A percentile compares a stretch with the other conserved stretches of the same genome.
Evolutionary conservation across 2,113 vertebrate genomes (phyloP).

Genomic region (Zosterops borbonicus): DNA sequence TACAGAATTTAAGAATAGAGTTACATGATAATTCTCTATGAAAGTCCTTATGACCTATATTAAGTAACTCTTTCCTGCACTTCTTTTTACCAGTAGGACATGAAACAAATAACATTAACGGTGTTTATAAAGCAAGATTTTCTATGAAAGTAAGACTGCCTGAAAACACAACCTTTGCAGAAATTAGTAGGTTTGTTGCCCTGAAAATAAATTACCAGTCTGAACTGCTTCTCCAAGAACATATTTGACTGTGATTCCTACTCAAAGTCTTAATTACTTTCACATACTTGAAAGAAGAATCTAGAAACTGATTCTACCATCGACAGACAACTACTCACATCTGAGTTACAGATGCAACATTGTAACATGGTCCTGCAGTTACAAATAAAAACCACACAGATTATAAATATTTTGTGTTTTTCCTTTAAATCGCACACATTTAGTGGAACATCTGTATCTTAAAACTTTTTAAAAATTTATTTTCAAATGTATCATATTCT

Average conservation of each 20-base stretch:
- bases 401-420: constrained; percentile 78
- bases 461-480: background rate
- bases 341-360: background rate
- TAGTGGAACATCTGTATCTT: background rate
- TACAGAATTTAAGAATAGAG: background rate
- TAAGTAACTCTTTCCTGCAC: background rate
- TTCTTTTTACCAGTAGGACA: background rate
- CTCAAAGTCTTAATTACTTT: background rate
- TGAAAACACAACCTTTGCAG: background rate
- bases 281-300: background rate
- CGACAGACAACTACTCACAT: background rate
- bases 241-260: background rate
- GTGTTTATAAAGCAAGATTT: background rate
- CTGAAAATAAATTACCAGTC: background rate
- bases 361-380: background rate
- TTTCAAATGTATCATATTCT: background rate
- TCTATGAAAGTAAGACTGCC: background rate
- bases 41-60: background rate
- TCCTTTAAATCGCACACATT: constrained; percentile 69
- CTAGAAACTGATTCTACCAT: background rate
- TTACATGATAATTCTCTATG: background rate
- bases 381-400: constrained; percentile 36
- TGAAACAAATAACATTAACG: background rate
- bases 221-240: background rate
- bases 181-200: background rate